Conservation (phyloP, 2,888 invertebrate genomes). For the Alentia gelatinosa region DNA sequence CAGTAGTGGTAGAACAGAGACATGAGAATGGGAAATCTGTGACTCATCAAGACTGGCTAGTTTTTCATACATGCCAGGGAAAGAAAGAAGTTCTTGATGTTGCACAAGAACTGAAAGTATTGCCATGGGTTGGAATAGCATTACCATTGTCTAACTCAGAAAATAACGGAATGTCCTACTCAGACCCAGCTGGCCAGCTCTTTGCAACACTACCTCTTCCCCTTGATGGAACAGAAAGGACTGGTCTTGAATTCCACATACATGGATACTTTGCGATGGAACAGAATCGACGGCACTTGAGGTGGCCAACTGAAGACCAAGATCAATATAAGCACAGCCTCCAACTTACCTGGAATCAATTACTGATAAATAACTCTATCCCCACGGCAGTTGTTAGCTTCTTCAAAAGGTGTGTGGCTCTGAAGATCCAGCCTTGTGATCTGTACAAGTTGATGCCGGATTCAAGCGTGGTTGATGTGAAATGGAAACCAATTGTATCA, state of each 20-base stretch:
- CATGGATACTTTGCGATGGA: conserved; percentile 59
- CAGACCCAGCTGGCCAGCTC: conserved; percentile 53
- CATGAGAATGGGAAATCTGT: background rate
- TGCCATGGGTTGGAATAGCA: conserved; percentile 65
- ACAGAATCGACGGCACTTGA: conserved; percentile 57
- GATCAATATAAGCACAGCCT: background rate
- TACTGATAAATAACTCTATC: background rate
- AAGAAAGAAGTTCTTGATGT: conserved; percentile 29
- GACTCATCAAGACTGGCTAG: background rate
- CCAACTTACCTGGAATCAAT: background rate
- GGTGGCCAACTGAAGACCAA: conserved; percentile 53
- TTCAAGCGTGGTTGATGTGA: background rate
- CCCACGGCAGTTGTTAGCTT: background rate
- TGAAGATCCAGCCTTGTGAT: background rate
- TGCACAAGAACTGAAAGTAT: conserved; percentile 59
- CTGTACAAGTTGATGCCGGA: background rate
- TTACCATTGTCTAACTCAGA: background rate
- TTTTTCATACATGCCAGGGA: background rate
- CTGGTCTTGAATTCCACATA: conserved; percentile 58
- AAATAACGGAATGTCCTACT: background rate
- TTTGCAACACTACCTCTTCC: conserved; percentile 61
- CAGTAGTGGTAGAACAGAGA: background rate
- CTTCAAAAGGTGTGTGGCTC: background rate
- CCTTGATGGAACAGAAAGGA: conserved; percentile 54
- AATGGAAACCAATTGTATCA: background rate